Evolutionary conservation across 2,888 invertebrate genomes (phyloP).

Genomic region (Vanessa cardui): DNA sequence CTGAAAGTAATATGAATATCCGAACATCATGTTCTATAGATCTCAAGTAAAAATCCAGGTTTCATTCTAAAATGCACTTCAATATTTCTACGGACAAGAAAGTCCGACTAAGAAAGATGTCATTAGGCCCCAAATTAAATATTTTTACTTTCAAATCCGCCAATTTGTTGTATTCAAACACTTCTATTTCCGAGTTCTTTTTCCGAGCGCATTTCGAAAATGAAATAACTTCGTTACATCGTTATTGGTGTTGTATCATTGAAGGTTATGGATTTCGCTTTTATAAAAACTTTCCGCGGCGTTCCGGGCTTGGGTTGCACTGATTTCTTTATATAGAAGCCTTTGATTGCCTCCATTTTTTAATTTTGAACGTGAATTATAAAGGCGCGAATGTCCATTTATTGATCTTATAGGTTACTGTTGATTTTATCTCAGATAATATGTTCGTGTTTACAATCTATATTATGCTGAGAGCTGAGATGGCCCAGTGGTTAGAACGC

Average conservation of each 20-base stretch:
- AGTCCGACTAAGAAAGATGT: not conserved
- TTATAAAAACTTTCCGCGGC: conserved; percentile 12
- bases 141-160: conserved; percentile 6
- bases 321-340: conserved; percentile 5
- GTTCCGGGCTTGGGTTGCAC: not conserved
- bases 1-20: conserved; percentile 61
- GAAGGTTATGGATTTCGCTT: conserved; percentile 15
- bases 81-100: not conserved
- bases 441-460: too few species aligned
- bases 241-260: conserved; percentile 15
- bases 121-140: not conserved
- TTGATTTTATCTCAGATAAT: too few species aligned
- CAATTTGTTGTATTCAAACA: conserved; percentile 12
- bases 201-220: conserved; percentile 11
- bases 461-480: too few species aligned
- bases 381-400: too few species aligned
- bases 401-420: too few species aligned
- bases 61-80: not conserved
- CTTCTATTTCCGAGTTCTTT: conserved; percentile 8
- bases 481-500: too few species aligned
- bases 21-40: conserved; percentile 24
- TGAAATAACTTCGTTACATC: conserved; percentile 16
- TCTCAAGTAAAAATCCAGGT: not conserved
- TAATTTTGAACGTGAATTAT: not conserved
- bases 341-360: conserved; percentile 13